Evolutionary conservation across 2,888 invertebrate species (phyloP), one percentile per base, ranked within the genome.

Genomic region (Drosophila kanekoi): DNA sequence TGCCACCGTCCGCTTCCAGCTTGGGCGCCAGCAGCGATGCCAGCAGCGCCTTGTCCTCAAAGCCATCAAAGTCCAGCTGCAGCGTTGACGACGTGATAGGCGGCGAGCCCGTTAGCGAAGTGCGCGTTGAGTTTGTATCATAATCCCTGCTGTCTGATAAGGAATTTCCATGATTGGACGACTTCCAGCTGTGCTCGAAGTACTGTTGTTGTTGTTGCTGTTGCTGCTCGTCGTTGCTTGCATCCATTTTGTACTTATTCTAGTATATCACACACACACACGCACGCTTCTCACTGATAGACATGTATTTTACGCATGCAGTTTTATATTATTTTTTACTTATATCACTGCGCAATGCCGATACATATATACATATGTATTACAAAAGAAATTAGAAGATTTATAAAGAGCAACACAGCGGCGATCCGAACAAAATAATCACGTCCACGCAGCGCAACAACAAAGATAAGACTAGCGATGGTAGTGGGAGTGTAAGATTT

Each of bases 81-180:
- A 76, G 72, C 47, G 81, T 59, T 72, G 79, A 77, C 62, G 81
- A 68, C 52, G 69, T 57, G 51, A 58, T 72, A 20, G 85, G 79
- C 38, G 87, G 83, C 13, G 86, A 83, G 14, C 83, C 81, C 37
- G 87, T 81, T 48, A 77, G 56, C 48, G 85, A 83, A 48, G 86
- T 85, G 40, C 83, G 86, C 67, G 85, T 85, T 40, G 87, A 84
- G 53, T 86, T 86, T 53, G 84, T 86, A 86, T 86, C 85, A 72
- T 86, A 87, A 86, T 86, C 88, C 72, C 88, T 70, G 69, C 86
- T 86, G 77, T 86, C 85, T 77, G 85, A 86, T 86, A 86, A 86
- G 57, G 84, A 83, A 70, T 84, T 84, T 58, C 83, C 83, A 64
- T 83, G 64, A 54, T 65, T 82, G 64, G 51, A 48, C n/a, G 61